Conservation (phyloP, 2,113 vertebrate genomes). For the Prunella himalayana region DNA sequence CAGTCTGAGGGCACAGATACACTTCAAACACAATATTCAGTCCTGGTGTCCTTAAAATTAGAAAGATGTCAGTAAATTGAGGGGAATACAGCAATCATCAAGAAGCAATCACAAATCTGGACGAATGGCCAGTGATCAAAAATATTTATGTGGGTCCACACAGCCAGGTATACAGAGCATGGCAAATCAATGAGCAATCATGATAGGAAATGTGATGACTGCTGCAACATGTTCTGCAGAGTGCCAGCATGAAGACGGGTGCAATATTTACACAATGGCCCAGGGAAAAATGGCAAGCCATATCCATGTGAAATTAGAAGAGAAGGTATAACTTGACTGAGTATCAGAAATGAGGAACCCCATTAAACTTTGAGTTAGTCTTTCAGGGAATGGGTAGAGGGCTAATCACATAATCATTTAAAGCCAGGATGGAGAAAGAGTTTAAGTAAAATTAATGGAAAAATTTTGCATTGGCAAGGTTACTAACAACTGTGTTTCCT, state of each 20-base stretch:
- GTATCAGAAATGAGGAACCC: background rate
- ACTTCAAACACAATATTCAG: background rate
- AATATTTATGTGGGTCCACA: background rate
- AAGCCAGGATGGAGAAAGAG: background rate
- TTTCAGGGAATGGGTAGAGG: background rate
- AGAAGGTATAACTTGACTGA: background rate
- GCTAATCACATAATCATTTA: background rate
- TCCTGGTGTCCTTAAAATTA: background rate
- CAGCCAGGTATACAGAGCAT: background rate
- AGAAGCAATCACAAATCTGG: background rate
- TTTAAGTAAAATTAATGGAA: background rate
- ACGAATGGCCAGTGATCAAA: fast-evolving
- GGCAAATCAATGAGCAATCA: background rate
- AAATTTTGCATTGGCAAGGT: background rate
- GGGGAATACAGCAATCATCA: background rate
- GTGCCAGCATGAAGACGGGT: background rate
- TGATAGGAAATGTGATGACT: background rate
- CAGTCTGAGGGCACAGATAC: background rate
- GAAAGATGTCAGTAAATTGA: background rate
- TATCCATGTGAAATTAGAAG: background rate
- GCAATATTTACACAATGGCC: background rate
- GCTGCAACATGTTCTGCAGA: background rate
- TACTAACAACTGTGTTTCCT: background rate
- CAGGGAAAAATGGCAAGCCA: background rate
- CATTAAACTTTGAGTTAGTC: background rate